Conservation (phyloP, 2,888 invertebrate genomes). For the Cerastoderma edule region DNA sequence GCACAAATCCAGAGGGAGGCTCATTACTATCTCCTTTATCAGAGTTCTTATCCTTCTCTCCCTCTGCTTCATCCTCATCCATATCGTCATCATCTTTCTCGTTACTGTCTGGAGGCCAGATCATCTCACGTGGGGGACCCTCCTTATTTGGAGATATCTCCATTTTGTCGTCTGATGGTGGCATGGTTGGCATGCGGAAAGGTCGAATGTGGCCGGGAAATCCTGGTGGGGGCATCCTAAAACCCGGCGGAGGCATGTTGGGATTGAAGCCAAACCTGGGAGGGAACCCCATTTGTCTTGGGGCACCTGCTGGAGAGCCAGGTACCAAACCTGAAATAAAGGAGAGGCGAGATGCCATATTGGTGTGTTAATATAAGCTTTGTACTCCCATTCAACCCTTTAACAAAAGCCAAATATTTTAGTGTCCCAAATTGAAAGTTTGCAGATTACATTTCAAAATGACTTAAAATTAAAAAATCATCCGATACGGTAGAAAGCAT, state of each 20-base stretch:
- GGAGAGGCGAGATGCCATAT: not conserved
- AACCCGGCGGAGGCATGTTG: conserved; percentile 67
- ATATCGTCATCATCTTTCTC: conserved; percentile 57
- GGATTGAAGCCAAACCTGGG: conserved; percentile 64
- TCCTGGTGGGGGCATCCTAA: conserved; percentile 68
- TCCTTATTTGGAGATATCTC: not conserved
- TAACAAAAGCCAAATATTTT: no score
- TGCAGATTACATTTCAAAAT: not conserved
- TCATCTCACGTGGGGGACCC: conserved; percentile 36
- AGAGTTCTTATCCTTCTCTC: conserved; percentile 23
- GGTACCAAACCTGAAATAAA: conserved; percentile 44
- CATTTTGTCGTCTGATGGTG: conserved; percentile 21
- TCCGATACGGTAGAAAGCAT: no score
- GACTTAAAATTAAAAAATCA: not conserved
- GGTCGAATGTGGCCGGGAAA: conserved; percentile 36
- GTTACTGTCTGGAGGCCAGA: conserved; percentile 60
- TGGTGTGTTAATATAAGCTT: no score
- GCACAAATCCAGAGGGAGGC: conserved; percentile 32
- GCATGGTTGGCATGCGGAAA: conserved; percentile 27
- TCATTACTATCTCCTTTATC: conserved; percentile 2
- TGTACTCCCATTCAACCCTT: not conserved
- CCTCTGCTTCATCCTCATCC: conserved; percentile 54
- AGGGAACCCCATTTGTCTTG: conserved; percentile 62
- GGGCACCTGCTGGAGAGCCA: conserved; percentile 46
- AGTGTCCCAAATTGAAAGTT: no score